phyloP scores from a whole-genome alignment of 1,140 invertebrate genomes.

The Neodiprion pinetum region DNA sequence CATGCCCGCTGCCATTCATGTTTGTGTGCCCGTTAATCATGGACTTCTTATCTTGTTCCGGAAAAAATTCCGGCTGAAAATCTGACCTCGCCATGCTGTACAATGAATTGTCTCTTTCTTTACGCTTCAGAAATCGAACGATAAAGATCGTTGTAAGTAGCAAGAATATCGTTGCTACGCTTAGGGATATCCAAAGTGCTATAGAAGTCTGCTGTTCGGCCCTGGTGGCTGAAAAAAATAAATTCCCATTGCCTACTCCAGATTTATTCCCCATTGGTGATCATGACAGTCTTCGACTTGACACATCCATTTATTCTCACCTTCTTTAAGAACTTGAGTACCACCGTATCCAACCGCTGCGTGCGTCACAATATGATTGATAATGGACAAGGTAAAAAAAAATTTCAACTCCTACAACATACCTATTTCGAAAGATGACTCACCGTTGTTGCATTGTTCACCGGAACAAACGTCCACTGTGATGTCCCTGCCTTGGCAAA shows the following conservation, averaged over 20 bases:
- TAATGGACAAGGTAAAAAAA: conserved; percentile 20
- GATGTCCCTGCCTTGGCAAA: conserved; percentile 46
- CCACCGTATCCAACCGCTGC: conserved; percentile 40
- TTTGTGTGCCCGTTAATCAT: conserved; percentile 51
- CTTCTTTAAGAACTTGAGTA: conserved; percentile 42
- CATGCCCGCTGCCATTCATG: conserved; percentile 30
- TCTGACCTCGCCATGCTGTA: conserved; percentile 83
- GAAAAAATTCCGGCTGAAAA: conserved; percentile 81
- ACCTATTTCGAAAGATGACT: neutral
- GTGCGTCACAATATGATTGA: conserved; percentile 27
- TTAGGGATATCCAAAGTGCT: conserved; percentile 83
- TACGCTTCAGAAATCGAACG: conserved; percentile 75
- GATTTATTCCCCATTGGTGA: neutral
- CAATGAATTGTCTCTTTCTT: conserved; percentile 75
- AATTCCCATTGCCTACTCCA: neutral
- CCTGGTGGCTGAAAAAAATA: conserved; percentile 27
- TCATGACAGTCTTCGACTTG: neutral
- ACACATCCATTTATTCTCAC: conserved; percentile 22
- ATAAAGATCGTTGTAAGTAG: conserved; percentile 75
- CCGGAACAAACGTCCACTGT: conserved; percentile 61
- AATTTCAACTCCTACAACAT: neutral
- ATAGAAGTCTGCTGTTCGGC: conserved; percentile 67
- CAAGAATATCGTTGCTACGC: conserved; percentile 80
- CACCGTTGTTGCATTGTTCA: conserved; percentile 10
- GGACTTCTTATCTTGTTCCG: conserved; percentile 77